Conservation (phyloP, 2,797 vertebrate species). For the Schizopygopsis pylzovi region DNA sequence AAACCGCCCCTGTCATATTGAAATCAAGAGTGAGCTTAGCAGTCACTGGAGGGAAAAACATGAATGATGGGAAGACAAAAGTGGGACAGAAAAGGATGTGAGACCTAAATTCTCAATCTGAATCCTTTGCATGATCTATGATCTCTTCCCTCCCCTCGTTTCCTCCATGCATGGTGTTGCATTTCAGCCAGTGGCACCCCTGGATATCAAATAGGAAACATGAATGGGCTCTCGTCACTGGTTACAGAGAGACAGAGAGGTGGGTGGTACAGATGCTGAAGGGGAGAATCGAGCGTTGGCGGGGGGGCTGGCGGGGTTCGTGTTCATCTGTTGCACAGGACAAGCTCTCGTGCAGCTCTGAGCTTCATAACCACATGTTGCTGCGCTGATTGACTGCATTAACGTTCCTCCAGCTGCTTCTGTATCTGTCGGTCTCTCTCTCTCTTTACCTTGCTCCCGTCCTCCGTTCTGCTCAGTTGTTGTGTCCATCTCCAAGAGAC, state of each 20-base stretch:
- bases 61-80: slow-evolving; percentile 3
- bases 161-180: slow-evolving; percentile 52
- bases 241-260: slow-evolving; percentile 67
- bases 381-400: slow-evolving; percentile 68
- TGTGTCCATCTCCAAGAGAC: slow-evolving; percentile 57
- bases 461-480: slow-evolving; percentile 51
- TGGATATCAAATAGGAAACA: slow-evolving; percentile 65
- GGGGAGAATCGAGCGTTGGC: slow-evolving; percentile 47
- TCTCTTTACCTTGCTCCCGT: slow-evolving; percentile 59
- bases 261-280: slow-evolving; percentile 51
- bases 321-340: slow-evolving; percentile 69
- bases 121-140: slow-evolving; percentile 39
- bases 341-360: slow-evolving; percentile 44
- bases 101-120: slow-evolving; percentile 1
- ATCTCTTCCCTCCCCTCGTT: slow-evolving; percentile 11
- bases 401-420: slow-evolving; percentile 61
- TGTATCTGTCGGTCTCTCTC: slow-evolving; percentile 22
- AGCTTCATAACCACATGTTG: slow-evolving; percentile 81
- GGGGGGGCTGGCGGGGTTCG: slow-evolving; percentile 59
- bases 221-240: slow-evolving; percentile 70
- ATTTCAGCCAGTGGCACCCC: slow-evolving; percentile 63
- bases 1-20: slow-evolving; percentile 54
- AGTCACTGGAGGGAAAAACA: slow-evolving; percentile 45
- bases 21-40: slow-evolving; percentile 64
- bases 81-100: background rate